Evolutionary conservation across 1,140 invertebrate species (phyloP), one percentile per base, ranked within the genome.

Genomic region (Dolichoris vasculosae): DNA sequence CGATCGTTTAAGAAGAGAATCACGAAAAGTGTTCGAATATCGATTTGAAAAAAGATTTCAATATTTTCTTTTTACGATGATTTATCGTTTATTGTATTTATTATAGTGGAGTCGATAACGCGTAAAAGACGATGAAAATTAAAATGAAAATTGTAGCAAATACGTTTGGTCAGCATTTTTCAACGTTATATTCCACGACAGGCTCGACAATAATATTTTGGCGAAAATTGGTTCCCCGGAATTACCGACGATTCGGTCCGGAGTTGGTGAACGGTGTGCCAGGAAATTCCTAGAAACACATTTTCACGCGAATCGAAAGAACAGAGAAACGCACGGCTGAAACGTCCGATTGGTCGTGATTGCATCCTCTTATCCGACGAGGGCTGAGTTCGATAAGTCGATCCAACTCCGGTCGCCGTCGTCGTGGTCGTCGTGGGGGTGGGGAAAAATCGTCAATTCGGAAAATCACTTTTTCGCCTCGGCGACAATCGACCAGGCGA

Each of bases 381-480:
- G 26, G 43, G 15, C 67, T 35, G 15, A 43, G n/a, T 26, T 59
- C 23, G 55, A 59, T 59, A 59, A 59, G 20, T 4, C 55, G 13
- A 20, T 26, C 23, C 23, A 13, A 26, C 2, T 13, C 26, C 13
- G 55, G 23, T 26, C 13, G 3, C 26, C 55, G 35, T 55, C 46
- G 71, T 13, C 78, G 63, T 23, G 35, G 26, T 46, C 15, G 40
- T 20, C 38, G 38, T 38, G 17, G 2, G n/a, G 43, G 63, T 26
- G 43, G 51, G 23, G 76, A n/a, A 48, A 84, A 84, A 80, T 71
- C 59, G 63, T 73, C 83, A 71, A 79, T 84, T 84, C 64, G 83
- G 64, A 85, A 85, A 85, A 85, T 85, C 51, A 80, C 83, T 85
- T 85, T 84, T 85, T 80, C 83, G 38, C 76, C 55, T 30, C 69